Evolutionary conservation across 2,113 vertebrate species (phyloP).

Genomic region (Siphamia tubifer): DNA sequence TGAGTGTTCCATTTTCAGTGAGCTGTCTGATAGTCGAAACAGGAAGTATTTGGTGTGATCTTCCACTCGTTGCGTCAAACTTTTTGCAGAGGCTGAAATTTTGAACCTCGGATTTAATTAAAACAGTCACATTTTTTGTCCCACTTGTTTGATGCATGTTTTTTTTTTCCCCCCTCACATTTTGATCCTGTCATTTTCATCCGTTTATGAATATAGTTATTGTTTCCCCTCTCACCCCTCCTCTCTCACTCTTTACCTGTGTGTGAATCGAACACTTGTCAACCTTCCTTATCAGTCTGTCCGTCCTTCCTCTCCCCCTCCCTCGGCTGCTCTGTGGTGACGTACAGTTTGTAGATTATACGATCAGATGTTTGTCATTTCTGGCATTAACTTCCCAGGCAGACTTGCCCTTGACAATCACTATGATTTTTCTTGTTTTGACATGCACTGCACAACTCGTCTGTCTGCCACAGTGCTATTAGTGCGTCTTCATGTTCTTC

Average conservation of each 20-base stretch:
- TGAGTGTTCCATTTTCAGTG: neutral
- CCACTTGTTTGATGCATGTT: neutral
- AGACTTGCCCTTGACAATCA: neutral
- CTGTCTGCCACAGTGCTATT: neutral
- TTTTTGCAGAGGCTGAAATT: neutral
- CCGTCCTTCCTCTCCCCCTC: neutral
- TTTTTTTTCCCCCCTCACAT: neutral
- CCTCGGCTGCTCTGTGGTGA: neutral
- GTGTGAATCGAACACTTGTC: neutral
- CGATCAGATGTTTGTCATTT: slow-evolving; percentile 25
- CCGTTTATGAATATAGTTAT: neutral
- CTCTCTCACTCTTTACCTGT: neutral
- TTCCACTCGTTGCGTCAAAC: neutral
- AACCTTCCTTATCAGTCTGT: neutral
- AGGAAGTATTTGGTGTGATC: neutral
- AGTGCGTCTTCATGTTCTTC: neutral
- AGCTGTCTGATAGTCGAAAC: neutral
- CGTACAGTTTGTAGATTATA: neutral
- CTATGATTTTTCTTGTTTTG: slow-evolving; percentile 4
- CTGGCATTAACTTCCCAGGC: neutral
- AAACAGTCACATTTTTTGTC: neutral
- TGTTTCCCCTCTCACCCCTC: neutral
- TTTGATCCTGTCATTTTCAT: neutral
- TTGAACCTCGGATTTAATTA: neutral
- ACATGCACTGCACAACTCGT: neutral